These are phyloP conservation scores for Kryphioiulus occultus DNA, from an alignment of 2,888 invertebrate species.

Conservation along the genomic window DNA sequence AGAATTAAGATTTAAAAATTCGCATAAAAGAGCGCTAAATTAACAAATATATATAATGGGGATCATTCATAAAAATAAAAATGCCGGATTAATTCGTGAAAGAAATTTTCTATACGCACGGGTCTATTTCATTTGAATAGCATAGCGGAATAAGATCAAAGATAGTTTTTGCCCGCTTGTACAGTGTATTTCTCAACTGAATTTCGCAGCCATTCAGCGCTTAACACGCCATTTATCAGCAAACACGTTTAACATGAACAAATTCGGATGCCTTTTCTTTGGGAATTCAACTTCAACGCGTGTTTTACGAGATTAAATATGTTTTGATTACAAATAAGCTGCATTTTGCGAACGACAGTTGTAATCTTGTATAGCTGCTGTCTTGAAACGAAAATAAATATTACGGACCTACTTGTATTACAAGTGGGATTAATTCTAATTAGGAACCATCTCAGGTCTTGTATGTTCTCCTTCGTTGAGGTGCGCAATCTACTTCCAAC, in stretches of 20 bases:
- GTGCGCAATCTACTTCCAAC: not conserved
- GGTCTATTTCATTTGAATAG: slow-evolving; percentile 1
- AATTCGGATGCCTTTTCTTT: not conserved
- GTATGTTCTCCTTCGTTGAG: not conserved
- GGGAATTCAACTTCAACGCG: not conserved
- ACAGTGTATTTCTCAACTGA: not conserved
- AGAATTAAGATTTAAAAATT: slow-evolving; percentile 7
- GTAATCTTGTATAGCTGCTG: not conserved
- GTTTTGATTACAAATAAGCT: slow-evolving; percentile 23
- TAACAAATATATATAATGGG: not conserved
- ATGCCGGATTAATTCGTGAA: not conserved
- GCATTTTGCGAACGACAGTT: not conserved
- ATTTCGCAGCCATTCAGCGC: not conserved
- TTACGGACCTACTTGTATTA: not conserved
- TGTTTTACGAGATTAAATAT: slow-evolving; percentile 15
- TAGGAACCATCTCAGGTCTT: not conserved
- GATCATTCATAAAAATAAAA: not conserved
- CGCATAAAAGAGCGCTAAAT: not conserved
- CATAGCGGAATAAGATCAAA: slow-evolving; percentile 8
- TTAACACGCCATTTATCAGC: not conserved
- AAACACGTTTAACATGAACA: slow-evolving; percentile 9
- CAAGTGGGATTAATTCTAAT: not conserved
- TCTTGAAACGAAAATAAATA: not conserved
- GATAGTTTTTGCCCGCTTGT: not conserved
- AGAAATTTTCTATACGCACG: not conserved